Evolutionary conservation across 2,888 invertebrate genomes (phyloP).

Genomic region (Spilosoma lubricipeda): DNA sequence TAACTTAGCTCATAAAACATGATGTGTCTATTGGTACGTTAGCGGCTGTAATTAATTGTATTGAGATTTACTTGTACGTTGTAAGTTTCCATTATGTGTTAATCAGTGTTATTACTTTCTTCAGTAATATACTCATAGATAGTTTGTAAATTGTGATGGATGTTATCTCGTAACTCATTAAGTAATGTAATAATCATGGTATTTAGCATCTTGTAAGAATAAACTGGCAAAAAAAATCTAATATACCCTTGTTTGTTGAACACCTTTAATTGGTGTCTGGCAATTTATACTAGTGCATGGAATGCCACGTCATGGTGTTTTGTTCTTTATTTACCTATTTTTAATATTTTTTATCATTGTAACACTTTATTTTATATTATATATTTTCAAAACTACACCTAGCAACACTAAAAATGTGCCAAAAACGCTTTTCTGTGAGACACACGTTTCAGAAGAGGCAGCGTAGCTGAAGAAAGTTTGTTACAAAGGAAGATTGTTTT

Average conservation of each 20-base stretch:
- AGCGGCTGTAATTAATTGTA: neutral
- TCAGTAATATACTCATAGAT: conserved; percentile 14
- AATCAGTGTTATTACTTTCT: conserved; percentile 9
- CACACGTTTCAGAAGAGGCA: too few species aligned
- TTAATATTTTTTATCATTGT: too few species aligned
- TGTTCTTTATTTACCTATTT: too few species aligned
- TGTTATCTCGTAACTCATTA: conserved; percentile 2
- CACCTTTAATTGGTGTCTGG: too few species aligned
- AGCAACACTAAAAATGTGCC: too few species aligned
- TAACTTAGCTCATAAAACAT: conserved; percentile 28
- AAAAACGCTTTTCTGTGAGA: too few species aligned
- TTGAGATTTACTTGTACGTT: neutral
- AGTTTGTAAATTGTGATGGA: conserved; percentile 13
- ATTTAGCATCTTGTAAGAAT: neutral
- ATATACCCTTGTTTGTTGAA: too few species aligned
- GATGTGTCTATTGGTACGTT: conserved; percentile 28
- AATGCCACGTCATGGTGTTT: too few species aligned
- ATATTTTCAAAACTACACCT: too few species aligned
- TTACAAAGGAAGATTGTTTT: neutral
- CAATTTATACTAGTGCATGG: too few species aligned
- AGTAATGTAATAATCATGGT: neutral
- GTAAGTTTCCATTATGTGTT: neutral
- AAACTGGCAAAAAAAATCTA: too few species aligned
- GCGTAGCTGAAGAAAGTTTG: neutral
- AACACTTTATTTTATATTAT: too few species aligned